A percentile compares a stretch with the other conserved stretches of the same genome.
Evolutionary conservation across 2,888 invertebrate species (phyloP).

Genomic region (Nemurella pictetii): DNA sequence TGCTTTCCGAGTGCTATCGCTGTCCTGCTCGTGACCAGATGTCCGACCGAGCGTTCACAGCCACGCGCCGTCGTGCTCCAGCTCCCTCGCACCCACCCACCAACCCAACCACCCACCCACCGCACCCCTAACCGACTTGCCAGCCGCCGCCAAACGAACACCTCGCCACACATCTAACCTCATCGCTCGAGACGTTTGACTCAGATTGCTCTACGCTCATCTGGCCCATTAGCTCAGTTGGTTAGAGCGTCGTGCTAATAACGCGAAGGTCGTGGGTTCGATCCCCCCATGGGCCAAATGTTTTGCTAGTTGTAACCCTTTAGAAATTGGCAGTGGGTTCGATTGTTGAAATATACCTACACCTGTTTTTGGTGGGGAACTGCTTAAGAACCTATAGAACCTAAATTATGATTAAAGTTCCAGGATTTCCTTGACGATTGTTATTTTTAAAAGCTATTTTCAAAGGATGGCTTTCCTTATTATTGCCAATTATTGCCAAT

Average conservation of each 20-base stretch:
- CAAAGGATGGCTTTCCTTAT: too few relatives aligned
- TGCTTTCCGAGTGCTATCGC: too few relatives aligned
- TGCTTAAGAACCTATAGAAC: too few relatives aligned
- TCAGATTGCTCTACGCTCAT: background rate
- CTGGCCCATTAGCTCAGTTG: slow-evolving; percentile 40
- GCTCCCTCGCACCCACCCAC: background rate
- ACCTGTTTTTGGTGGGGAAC: too few relatives aligned
- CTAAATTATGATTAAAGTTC: too few relatives aligned
- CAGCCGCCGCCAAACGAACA: background rate
- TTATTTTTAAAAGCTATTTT: too few relatives aligned
- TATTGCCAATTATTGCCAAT: too few relatives aligned
- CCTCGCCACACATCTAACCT: too few relatives aligned
- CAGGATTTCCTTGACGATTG: too few relatives aligned
- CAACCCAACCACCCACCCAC: background rate
- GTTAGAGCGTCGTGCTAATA: slow-evolving; percentile 41
- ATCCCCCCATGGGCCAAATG: slow-evolving; percentile 38
- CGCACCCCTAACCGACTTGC: background rate
- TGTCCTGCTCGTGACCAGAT: background rate
- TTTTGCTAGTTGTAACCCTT: background rate
- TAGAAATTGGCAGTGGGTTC: too few relatives aligned
- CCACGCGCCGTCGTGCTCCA: background rate
- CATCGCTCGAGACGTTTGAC: too few relatives aligned
- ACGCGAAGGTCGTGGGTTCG: slow-evolving; percentile 41
- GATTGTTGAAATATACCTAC: too few relatives aligned
- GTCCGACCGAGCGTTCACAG: background rate